Conservation (phyloP, 1,140 invertebrate genomes). For the Littorina saxatilis region DNA sequence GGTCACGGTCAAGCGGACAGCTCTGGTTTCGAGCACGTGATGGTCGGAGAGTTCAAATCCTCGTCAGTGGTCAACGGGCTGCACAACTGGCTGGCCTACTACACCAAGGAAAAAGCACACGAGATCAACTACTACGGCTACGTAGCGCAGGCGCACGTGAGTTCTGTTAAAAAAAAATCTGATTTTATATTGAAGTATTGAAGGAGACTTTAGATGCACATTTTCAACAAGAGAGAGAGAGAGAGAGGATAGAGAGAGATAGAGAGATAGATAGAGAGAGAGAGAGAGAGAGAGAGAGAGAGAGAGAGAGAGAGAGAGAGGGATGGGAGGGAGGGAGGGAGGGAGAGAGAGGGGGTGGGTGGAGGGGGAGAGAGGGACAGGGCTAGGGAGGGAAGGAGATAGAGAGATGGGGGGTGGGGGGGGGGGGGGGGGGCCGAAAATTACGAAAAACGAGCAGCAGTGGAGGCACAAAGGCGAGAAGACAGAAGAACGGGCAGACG, state of each 20-base stretch:
- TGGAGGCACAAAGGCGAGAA: too few species aligned
- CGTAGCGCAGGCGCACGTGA: conserved; percentile 60
- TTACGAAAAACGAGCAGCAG: too few species aligned
- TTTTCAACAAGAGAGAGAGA: too few species aligned
- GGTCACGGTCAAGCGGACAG: conserved; percentile 55
- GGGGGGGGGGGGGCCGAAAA: not conserved
- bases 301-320: not conserved
- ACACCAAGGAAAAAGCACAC: conserved; percentile 69
- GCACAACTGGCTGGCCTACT: conserved; percentile 75
- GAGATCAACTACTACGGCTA: conserved; percentile 73
- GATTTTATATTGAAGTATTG: not conserved
- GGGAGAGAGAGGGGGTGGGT: not conserved
- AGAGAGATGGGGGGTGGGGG: not conserved
- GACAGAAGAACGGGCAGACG: too few species aligned
- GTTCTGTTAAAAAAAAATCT: conserved; percentile 1
- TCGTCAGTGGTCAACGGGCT: conserved; percentile 71
- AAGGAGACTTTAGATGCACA: too few species aligned
- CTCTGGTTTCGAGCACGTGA: conserved; percentile 76
- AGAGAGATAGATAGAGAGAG: not conserved
- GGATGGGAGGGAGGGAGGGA: not conserved
- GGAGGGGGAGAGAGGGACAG: too few species aligned
- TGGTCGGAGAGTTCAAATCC: conserved; percentile 72
- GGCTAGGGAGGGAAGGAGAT: too few species aligned
- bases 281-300: not conserved
- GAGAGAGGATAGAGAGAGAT: not conserved